Percentiles rank a stretch among this genome's conserved stretches.
phyloP scores from a whole-genome alignment of 2,888 invertebrate species.

The Plagiodera versicolora region DNA sequence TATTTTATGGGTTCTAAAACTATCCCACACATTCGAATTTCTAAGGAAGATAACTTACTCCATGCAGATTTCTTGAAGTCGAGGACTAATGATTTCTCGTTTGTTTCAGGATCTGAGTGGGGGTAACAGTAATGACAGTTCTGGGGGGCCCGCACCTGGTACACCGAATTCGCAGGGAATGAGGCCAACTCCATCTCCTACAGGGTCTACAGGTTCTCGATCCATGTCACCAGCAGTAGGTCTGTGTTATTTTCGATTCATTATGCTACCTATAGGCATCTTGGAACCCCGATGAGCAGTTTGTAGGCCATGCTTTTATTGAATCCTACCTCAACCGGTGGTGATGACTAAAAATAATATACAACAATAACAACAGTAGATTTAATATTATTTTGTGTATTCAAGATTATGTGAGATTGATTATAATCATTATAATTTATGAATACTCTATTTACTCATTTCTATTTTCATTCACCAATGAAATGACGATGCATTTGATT shows the following conservation, averaged over 20 bases:
- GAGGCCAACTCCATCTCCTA: conserved; percentile 92
- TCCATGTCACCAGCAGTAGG: conserved; percentile 98
- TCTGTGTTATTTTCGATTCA: conserved; percentile 56
- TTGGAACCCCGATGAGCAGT: no score
- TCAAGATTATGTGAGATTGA: no score
- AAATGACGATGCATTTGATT: no score
- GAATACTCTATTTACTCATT: no score
- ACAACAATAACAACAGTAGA: no score
- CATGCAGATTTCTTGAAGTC: neutral
- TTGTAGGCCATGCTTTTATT: no score
- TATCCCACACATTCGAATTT: neutral
- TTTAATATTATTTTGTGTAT: no score
- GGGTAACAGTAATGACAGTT: conserved; percentile 63
- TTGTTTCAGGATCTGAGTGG: conserved; percentile 75
- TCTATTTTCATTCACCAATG: no score
- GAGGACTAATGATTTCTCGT: conserved; percentile 3
- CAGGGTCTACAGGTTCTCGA: conserved; percentile 91
- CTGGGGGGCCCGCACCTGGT: conserved; percentile 69
- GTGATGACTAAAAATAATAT: no score
- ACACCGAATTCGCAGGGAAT: conserved; percentile 75
- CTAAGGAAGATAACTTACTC: neutral
- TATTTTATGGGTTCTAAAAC: neutral
- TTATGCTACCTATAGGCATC: neutral
- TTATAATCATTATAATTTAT: no score
- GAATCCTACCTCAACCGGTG: no score